A percentile compares a stretch with the other conserved stretches of the same genome.
Conservation (phyloP, 2,888 invertebrate species). For the Acrocyrtus sp. region DNA sequence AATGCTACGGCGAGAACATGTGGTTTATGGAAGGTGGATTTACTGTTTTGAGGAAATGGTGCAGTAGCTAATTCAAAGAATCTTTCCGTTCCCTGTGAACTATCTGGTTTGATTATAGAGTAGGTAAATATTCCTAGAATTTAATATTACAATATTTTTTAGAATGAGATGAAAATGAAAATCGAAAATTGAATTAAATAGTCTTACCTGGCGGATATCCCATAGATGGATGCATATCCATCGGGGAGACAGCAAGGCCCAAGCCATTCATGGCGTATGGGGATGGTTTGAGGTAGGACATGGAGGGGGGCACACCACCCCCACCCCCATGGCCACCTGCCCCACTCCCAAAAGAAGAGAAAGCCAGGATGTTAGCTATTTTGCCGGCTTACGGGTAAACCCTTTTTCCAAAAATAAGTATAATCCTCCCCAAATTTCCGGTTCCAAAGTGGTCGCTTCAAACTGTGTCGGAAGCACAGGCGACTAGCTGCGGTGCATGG, state of each 20-base stretch:
- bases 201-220: conserved; percentile 72
- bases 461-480: conserved; percentile 30
- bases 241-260: conserved; percentile 70
- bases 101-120: too few species aligned
- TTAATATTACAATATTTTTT: conserved; percentile 31
- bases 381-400: conserved; percentile 51
- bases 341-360: conserved; percentile 72
- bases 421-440: conserved; percentile 26
- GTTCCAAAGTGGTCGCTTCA: conserved; percentile 30
- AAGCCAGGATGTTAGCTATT: conserved; percentile 67
- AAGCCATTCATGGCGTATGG: conserved; percentile 72
- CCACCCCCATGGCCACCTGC: conserved; percentile 69
- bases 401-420: conserved; percentile 31
- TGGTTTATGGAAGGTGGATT: too few species aligned
- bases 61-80: too few species aligned
- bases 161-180: background rate
- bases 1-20: too few species aligned
- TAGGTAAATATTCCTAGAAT: too few species aligned
- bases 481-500: too few species aligned
- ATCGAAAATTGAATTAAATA: too few species aligned
- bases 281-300: conserved; percentile 71
- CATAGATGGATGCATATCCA: conserved; percentile 76
- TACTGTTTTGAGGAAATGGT: too few species aligned
- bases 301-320: conserved; percentile 68
- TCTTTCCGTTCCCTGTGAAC: too few species aligned